Conservation (phyloP, 2,797 vertebrate genomes). For the Selene dorsalis region DNA sequence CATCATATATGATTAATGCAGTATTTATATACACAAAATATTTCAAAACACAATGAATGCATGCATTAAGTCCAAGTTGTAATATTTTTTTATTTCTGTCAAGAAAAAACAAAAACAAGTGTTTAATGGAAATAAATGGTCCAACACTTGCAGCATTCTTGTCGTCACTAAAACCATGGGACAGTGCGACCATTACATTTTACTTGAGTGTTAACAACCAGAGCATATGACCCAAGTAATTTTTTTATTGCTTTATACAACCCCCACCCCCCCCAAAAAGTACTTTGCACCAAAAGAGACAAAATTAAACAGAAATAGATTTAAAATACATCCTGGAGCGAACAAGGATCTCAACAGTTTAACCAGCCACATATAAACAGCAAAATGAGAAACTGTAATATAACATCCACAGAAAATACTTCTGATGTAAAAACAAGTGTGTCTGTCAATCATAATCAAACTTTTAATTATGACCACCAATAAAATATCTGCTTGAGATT, state of each 20-base stretch:
- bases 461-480: background rate
- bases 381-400: slow-evolving; percentile 18
- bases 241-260: slow-evolving; percentile 56
- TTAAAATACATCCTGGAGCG: slow-evolving; percentile 33
- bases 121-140: slow-evolving; percentile 3
- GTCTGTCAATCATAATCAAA: background rate
- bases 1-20: background rate
- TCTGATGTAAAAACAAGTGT: slow-evolving; percentile 36
- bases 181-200: background rate
- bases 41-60: background rate
- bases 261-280: background rate
- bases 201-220: slow-evolving; percentile 5
- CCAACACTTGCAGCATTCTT: background rate
- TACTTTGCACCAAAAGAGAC: slow-evolving; percentile 22
- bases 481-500: background rate
- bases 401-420: slow-evolving; percentile 33
- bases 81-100: slow-evolving; percentile 33
- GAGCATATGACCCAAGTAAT: slow-evolving; percentile 32
- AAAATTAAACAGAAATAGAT: slow-evolving; percentile 19
- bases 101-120: slow-evolving; percentile 15
- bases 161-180: background rate
- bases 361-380: slow-evolving; percentile 42
- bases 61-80: background rate
- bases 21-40: background rate
- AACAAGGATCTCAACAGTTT: slow-evolving; percentile 32